Evolutionary conservation across 2,113 vertebrate species (phyloP), one percentile per base, ranked within the genome.

Genomic region (Pseudorasbora parva): DNA sequence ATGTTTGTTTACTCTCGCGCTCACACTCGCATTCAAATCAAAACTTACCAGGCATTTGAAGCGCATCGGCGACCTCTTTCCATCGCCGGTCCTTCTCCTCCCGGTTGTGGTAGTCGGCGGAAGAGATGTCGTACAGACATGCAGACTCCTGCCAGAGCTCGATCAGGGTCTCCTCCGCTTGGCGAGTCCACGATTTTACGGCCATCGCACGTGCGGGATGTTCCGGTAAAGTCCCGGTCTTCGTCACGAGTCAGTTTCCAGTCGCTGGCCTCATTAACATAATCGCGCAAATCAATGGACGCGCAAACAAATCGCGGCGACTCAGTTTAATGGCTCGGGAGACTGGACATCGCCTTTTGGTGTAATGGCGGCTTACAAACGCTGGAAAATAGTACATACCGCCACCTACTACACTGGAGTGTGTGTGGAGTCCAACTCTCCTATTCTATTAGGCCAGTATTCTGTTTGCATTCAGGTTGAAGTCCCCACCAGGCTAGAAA

Each of bases 71-170:
- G 3, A 68, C 64, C 64, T 68, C 64, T 37, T 10, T 10, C 64
- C 64, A 68, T 5, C 64, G 64, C 4, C 21, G 33, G 64, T 68
- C 64, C 64, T 68, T 68, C 64, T 68, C 64, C 4, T 68, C 64
- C 19, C 64, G 64, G 10, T 68, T 68, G 64, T 68, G 64, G 27
- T 68, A 68, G 5, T 68, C 64, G 17, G 64, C 17, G 33, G 19
- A 37, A 1, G 64, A 68, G 0, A 68, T 68, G 9, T 68, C 64
- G 64, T 68, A 68, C 64, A 68, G 64, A 68, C 64, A 68, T 21
- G 33, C 64, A 41, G 64, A 68, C 64, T 68, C 17, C 33, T 68
- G 64, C 64, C 64, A 68, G 8, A 68, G 64, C 64, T 68, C 64
- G 33, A 68, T 68, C 6, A 68, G 33, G 0, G 17, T 41, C 64